Percentiles rank a stretch among this genome's conserved stretches.
phyloP scores from a whole-genome alignment of 1,140 invertebrate genomes.

The Anoplophora glabripennis region DNA sequence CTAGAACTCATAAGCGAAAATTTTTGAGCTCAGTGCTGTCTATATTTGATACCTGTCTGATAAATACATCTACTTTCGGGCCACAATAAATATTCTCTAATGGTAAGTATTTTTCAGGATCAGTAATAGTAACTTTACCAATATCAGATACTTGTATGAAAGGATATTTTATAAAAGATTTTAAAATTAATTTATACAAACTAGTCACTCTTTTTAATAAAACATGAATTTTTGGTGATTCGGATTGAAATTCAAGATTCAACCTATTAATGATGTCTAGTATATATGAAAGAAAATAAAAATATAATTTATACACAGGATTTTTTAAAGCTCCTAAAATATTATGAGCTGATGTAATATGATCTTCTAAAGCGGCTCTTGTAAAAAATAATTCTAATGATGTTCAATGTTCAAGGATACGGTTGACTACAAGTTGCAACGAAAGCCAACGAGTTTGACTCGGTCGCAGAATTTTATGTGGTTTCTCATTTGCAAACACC shows the following conservation, averaged over 20 bases:
- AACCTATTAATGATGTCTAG: too few relatives aligned
- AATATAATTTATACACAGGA: conserved; percentile 4
- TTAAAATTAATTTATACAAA: conserved; percentile 4
- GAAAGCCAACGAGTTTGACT: conserved; percentile 42
- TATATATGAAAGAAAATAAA: not conserved
- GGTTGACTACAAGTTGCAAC: conserved; percentile 30
- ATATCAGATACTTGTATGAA: not conserved
- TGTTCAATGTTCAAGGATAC: conserved; percentile 33
- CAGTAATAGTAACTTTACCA: not conserved
- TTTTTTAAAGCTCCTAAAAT: not conserved
- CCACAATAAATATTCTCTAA: conserved; percentile 5
- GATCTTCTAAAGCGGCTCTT: not conserved
- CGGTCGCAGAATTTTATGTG: conserved; percentile 38
- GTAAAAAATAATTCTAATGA: conserved; percentile 25
- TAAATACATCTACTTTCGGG: not conserved
- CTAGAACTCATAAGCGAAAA: not conserved
- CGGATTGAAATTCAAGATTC: too few relatives aligned
- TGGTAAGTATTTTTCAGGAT: not conserved
- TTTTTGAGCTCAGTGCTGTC: conserved; percentile 1
- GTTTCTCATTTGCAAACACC: conserved; percentile 8
- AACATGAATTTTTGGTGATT: conserved; percentile 1
- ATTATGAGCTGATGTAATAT: too few relatives aligned
- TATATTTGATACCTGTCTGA: not conserved
- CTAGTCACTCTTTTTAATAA: conserved; percentile 1
- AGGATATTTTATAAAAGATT: not conserved